Conservation (phyloP, 2,888 invertebrate genomes). For the Ochropacha duplaris region DNA sequence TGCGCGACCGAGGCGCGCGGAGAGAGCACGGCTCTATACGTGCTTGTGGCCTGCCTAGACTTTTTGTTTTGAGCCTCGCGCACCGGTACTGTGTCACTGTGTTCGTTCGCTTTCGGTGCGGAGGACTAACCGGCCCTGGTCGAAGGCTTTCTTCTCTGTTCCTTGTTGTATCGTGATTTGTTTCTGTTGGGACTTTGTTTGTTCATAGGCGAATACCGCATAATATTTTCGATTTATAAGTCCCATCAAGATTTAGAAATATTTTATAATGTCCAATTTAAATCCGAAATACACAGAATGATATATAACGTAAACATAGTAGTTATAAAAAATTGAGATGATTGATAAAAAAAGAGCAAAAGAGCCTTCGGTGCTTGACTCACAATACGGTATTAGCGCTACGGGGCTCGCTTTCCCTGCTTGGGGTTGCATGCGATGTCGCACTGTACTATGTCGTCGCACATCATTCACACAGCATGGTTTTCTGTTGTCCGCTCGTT, state of each 20-base stretch:
- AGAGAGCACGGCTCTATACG: constrained; percentile 77
- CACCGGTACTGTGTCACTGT: constrained; percentile 75
- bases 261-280: not conserved
- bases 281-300: not conserved
- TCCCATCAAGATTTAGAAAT: not conserved
- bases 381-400: constrained; percentile 57
- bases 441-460: constrained; percentile 24
- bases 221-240: constrained; percentile 10
- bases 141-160: constrained; percentile 45
- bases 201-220: not conserved
- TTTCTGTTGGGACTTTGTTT: no score
- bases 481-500: constrained; percentile 13
- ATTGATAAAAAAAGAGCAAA: constrained; percentile 15
- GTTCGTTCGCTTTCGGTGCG: constrained; percentile 71
- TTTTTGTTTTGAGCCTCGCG: constrained; percentile 77
- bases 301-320: not conserved
- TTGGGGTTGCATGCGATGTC: constrained; percentile 44
- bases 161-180: constrained; percentile 2
- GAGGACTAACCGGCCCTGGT: constrained; percentile 58
- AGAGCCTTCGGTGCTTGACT: constrained; percentile 55
- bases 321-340: no score
- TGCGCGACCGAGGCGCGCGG: constrained; percentile 48
- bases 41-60: constrained; percentile 82
- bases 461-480: constrained; percentile 36
- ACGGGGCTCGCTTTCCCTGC: constrained; percentile 54